Base-by-base conservation (phyloP, 2,888 invertebrate genomes). In the Cephus rjabovi region DNA sequence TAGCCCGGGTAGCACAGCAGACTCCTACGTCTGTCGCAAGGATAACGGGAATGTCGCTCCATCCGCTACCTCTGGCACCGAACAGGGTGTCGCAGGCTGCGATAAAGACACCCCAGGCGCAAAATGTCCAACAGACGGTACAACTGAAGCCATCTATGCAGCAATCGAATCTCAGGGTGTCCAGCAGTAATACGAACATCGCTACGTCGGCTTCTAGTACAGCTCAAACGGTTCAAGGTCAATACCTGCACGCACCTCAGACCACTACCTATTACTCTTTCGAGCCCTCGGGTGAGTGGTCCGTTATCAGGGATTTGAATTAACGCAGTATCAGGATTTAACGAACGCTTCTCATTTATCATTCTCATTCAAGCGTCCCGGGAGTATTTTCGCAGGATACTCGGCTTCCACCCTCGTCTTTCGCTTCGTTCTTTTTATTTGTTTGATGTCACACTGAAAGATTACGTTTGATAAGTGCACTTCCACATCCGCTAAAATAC, bases 11-110 rank as follows among this genome's bases (percentile, higher is more conserved):
- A 35, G 83, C 88, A 3, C 91, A 89, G 56, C 87, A 89, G 11
- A 84, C 88, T 30, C 87, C 89, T 4, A 84, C 90, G 9, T 87
- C 90, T 0, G 89, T 90, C n/a, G 86, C 90, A 6, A 86, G 91
- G 75, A 90, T 91, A 81, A 87, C 91, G 6, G 88, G 88, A 15
- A 91, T 91, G 90, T 88, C 91, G 0, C 80, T 91, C 40, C 91
- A 91, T 78, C 86, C 90, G 3, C 79, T 91, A 71, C 91, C 91
- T 12, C 79, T 91, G 34, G 83, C 90, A 30, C 86, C 90, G 0
- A 86, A 89, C 2, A 84, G 90, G 34, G 83, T 84, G 30, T 86
- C 89, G 0, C 82, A 90, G 12, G 83, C 90, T 1, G 80, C 87
- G 33, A 70, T 73, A 88, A 85, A 80, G 85, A 81, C 34, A 86